Percentiles rank a stretch among this genome's conserved stretches.
Conservation (phyloP, 2,888 invertebrate genomes). For the Metacarcinus magister region DNA sequence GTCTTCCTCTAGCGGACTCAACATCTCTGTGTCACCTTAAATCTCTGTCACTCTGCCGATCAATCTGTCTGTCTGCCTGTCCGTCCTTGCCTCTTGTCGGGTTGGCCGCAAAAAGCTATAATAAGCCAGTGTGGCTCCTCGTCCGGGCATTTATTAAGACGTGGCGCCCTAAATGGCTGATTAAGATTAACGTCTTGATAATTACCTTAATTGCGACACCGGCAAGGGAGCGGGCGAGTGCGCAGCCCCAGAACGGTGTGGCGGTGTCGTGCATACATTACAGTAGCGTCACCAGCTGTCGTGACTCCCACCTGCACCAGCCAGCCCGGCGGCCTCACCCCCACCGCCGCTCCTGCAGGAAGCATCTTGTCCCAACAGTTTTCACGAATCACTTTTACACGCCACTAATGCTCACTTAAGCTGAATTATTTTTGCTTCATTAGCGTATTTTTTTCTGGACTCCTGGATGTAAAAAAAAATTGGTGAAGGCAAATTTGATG, state of each 20-base stretch:
- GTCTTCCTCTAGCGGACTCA: conserved; percentile 50
- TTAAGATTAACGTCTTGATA: conserved; percentile 57
- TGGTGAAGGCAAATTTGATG: conserved; percentile 12
- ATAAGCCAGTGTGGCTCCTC: conserved; percentile 29
- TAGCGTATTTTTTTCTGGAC: not conserved
- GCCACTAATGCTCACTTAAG: conserved; percentile 27
- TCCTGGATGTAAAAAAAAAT: not conserved
- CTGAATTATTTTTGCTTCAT: conserved; percentile 35
- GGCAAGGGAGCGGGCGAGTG: conserved; percentile 42
- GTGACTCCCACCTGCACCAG: not conserved
- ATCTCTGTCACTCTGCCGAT: conserved; percentile 53
- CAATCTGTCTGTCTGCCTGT: conserved; percentile 49
- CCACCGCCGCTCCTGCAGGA: not conserved
- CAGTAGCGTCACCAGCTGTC: conserved; percentile 50
- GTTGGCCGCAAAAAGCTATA: not conserved
- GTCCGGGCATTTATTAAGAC: conserved; percentile 51
- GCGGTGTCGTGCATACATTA: conserved; percentile 73
- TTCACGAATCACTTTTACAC: conserved; percentile 37
- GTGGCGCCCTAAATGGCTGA: conserved; percentile 17
- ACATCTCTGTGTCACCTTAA: conserved; percentile 51
- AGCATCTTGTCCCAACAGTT: not conserved
- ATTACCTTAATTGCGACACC: conserved; percentile 59
- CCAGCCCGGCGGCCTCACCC: not conserved
- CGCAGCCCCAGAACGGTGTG: conserved; percentile 12
- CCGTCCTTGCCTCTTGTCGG: conserved; percentile 20